Percentiles rank a stretch among this genome's conserved stretches.
These are phyloP conservation scores for Ailuropoda melanoleuca DNA, from an alignment of 2,113 vertebrate species.

Conservation along the genomic window DNA sequence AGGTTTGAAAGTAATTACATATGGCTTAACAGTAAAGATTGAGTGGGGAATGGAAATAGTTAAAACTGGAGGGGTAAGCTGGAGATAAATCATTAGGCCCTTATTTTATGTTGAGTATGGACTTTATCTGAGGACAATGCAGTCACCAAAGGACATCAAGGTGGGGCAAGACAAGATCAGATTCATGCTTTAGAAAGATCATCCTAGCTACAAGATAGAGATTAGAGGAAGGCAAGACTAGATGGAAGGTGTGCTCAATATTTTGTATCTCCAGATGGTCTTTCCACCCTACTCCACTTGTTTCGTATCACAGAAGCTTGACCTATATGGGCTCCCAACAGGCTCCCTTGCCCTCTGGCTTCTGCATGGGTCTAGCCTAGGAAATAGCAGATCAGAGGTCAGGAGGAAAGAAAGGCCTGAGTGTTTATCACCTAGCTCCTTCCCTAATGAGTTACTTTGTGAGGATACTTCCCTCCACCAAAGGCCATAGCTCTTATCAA, in stretches of 20 bases:
- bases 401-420: neutral
- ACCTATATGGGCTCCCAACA: neutral
- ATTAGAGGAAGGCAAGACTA: neutral
- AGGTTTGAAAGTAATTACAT: neutral
- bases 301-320: neutral
- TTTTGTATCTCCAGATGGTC: neutral
- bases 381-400: neutral
- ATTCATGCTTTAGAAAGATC: neutral
- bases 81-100: neutral
- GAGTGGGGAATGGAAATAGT: neutral
- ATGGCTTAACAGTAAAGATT: neutral
- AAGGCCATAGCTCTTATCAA: neutral
- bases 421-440: neutral
- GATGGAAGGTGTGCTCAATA: neutral
- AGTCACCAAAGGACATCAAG: neutral
- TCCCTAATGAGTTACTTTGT: neutral
- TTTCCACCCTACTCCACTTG: neutral
- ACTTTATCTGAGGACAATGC: neutral
- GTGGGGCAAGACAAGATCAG: neutral
- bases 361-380: neutral
- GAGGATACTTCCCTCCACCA: neutral
- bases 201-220: neutral
- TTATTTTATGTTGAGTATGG: neutral
- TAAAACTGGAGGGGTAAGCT: neutral
- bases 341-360: neutral